Evolutionary conservation across 2,797 vertebrate species (phyloP), one percentile per base, ranked within the genome.

Genomic region (Crenuchus spilurus): DNA sequence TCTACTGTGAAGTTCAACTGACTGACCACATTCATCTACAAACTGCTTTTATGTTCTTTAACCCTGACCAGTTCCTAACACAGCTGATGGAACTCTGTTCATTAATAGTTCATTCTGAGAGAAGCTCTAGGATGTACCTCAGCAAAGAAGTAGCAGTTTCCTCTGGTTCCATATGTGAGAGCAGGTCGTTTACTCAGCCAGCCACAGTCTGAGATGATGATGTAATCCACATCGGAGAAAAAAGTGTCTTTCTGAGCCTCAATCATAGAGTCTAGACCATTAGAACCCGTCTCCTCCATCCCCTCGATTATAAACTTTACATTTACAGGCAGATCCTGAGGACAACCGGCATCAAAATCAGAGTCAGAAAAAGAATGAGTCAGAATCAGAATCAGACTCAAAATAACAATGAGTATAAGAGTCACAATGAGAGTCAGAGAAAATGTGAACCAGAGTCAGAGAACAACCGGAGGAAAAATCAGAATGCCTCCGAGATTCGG

Each of bases 251-350:
- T 93, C 84, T 94, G 91, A 46, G 88, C 89, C 46, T 85, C 3
- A 14, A 97, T 86, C 83, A 96, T 83, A 24, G 91, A 88, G 10
- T 95, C 93, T 79, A 99, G 86, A 2, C 92, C 94, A 1, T 91
- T 87, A 1, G 96, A 97, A 7, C 95, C 95, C 0, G 91, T 94
- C 90, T 99, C 96, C 79, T 98, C 96, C 94, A 96, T 96, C 11
- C 95, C 96, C 88, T 99, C 97, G 1, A 97, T 90, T 72, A 98
- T 37, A 82, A 96, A 95, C 85, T 95, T 96, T 77, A 98, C 82
- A 55, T 99, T 98, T 60, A 96, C 94, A 0, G 96, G 95, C 44
- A 93, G 83, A 18, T 91, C 90, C 92, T 94, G 37, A 24, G 30
- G 1, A 33, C 1, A 13, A 1, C 2, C 31, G 46, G n/a, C 18